These are phyloP conservation scores for Dendropsophus ebraccatus DNA, from an alignment of 2,113 vertebrate species.

Conservation along the genomic window DNA sequence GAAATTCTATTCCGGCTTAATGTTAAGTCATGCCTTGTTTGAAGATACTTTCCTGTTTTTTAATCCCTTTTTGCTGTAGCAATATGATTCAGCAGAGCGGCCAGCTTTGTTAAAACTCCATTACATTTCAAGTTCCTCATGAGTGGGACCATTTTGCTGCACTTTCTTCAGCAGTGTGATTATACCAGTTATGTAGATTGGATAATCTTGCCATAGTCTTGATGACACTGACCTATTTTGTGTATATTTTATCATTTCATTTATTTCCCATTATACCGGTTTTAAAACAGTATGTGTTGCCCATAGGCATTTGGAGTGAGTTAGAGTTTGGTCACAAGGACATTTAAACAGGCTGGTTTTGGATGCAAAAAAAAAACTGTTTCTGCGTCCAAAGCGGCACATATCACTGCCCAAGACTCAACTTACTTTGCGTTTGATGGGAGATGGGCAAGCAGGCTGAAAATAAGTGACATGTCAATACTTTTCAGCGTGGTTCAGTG, in stretches of 20 bases:
- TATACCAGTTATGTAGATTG: not conserved
- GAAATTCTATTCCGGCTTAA: not conserved
- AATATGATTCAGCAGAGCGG: not conserved
- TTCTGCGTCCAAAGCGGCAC: too few relatives aligned
- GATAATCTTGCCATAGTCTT: not conserved
- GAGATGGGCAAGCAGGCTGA: too few relatives aligned
- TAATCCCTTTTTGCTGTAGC: not conserved
- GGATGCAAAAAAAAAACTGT: too few relatives aligned
- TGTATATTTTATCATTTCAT: not conserved
- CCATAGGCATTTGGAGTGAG: not conserved
- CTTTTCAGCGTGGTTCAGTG: too few relatives aligned
- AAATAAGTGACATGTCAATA: too few relatives aligned
- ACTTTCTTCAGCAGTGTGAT: not conserved
- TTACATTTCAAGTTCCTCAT: conserved; percentile 11
- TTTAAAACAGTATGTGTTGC: too few relatives aligned
- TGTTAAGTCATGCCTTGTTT: not conserved
- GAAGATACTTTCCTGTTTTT: not conserved
- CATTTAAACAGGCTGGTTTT: too few relatives aligned
- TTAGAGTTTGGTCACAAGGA: too few relatives aligned
- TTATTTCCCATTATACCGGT: not conserved
- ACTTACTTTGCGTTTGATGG: too few relatives aligned
- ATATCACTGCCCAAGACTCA: too few relatives aligned
- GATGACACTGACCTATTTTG: not conserved
- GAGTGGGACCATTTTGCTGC: not conserved
- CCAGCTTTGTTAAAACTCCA: not conserved